Base-by-base conservation (phyloP, 2,888 invertebrate genomes). In the Pinctada fucata region DNA sequence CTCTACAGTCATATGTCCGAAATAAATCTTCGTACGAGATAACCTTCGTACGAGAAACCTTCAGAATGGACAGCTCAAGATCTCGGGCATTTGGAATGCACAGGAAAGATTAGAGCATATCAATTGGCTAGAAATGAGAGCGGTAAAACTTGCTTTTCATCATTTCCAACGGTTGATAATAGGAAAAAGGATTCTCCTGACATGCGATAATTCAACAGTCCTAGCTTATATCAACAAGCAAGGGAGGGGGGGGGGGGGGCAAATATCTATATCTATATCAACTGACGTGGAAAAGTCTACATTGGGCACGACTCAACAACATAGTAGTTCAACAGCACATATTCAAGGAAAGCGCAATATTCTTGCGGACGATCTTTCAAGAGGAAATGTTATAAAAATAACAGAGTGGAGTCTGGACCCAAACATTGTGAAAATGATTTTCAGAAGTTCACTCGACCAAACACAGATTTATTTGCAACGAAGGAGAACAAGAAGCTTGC, bases 201-300 rank as follows among this genome's bases (percentile, higher is more conserved):
- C 64, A n/a, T 70, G 70, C 49, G 71, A 71, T 71, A 76, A 76
- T n/a, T 48, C 70, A 3, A 64, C 76, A 45, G 76, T 65, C 10
- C 69, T 75, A 47, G 16, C 67, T 47, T 64, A 47, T 31, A 63
- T 58, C 8, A 58, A 58, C 58, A 58, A 58, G 13, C 58, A 58
- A 58, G 58, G 6, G 6, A 31, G 31, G 31, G 31, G 31, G 31
- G 31, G 31, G 31, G 31, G 31, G 31, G 31, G 31, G 31, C 58
- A 58, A 58, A 58, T 58, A 6, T 8, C 16, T 66, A 16, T 16
- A 31, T n/a, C 66, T 66, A 66, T 66, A 16, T 16, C 16, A 5
- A 13, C 66, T 66, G 66, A 31, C 66, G 16, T 66, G 66, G 66
- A 16, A 66, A 16, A 66, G 10, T 6, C 66, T 66, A 13, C 66